Base-by-base conservation (phyloP, 2,113 vertebrate genomes). In the Microtus richardsoni region DNA sequence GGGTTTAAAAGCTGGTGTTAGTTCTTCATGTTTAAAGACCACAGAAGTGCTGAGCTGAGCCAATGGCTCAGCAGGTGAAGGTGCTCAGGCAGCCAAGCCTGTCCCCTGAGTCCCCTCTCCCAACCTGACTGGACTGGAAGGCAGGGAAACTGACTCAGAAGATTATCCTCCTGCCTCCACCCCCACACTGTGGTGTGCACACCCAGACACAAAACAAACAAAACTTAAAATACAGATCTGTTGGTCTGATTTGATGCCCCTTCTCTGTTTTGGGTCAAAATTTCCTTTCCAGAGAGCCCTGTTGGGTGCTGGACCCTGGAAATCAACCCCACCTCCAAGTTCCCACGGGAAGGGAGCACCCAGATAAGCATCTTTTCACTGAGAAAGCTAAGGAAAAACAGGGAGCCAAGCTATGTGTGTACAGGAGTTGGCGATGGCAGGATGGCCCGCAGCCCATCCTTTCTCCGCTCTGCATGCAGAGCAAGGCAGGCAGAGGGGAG, bases 361-460 rank as follows among this genome's bases (percentile, higher is more conserved):
- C 83, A 52, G 60, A 47, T 68, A 39, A 89, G 5, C 44, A 5
- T 26, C 41, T n/a, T 91, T 80, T 88, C 64, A 64, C 66, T 62
- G 73, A 86, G 58, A 64, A 87, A 82, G 52, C 73, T 64, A 77
- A 44, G 52, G 28, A 16, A n/a, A 49, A 44, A 47, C 12, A 47
- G 74, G 58, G 39, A n/a, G 49, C 28, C 16, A 2, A 39, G 36
- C 33, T 78, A 44, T 66, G 85, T 24, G 24, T 54, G 5, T 2
- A 2, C 6, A 26, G 49, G 39, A 77, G 16, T 36, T 47, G 33
- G 30, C 2, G 13, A 30, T 24, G 49, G 30, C 33, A 16, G 85
- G 68, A 33, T 9, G 4, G 7, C 30, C 3, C 36, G 3, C 21
- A 26, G 36, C n/a, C 14, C 5, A 0, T 10, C 5, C 54, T 68